phyloP scores from a whole-genome alignment of 2,113 vertebrate species.

The Nycticebus coucang region DNA sequence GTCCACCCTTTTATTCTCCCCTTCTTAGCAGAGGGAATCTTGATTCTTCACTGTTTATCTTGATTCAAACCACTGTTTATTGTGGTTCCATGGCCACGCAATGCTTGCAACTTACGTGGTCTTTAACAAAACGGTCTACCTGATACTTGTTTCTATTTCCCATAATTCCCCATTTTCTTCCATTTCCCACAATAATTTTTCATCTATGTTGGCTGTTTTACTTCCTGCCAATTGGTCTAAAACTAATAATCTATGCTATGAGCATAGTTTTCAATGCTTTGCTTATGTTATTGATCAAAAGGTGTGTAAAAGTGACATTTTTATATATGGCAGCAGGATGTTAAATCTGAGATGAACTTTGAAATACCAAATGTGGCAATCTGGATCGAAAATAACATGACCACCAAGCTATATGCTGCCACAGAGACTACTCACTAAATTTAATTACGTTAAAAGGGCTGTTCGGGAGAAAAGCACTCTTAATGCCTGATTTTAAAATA shows the following conservation, averaged over 20 bases:
- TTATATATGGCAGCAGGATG: neutral
- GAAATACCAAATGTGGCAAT: neutral
- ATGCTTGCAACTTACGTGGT: neutral
- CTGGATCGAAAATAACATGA: neutral
- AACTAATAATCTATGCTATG: neutral
- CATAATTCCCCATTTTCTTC: neutral
- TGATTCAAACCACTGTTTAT: no score
- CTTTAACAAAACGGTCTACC: neutral
- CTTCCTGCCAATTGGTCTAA: neutral
- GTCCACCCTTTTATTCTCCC: neutral
- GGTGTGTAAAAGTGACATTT: neutral
- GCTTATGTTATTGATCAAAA: neutral
- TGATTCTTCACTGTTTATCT: neutral
- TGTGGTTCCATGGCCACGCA: neutral
- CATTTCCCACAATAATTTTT: neutral
- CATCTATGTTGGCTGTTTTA: neutral
- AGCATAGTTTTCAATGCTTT: neutral
- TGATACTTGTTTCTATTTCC: neutral
- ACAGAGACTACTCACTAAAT: neutral
- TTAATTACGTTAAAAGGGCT: neutral
- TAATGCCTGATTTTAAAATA: constrained; percentile 37
- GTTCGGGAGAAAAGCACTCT: neutral
- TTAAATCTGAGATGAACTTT: neutral
- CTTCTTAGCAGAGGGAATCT: neutral
- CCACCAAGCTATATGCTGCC: neutral